These are phyloP conservation scores for Panagrolaimus sp. DNA, from an alignment of 1,140 invertebrate species.

Conservation along the genomic window DNA sequence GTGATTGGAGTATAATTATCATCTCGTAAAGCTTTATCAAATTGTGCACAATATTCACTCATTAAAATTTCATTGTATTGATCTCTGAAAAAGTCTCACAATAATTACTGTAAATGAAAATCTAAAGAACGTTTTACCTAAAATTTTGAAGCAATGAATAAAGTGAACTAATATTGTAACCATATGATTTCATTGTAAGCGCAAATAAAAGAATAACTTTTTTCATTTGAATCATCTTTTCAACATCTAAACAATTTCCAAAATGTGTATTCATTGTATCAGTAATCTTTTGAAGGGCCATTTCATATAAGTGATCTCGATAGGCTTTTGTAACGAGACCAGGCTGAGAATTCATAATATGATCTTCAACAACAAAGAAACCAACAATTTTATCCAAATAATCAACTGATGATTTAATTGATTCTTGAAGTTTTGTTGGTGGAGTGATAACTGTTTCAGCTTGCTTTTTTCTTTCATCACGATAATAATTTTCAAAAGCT, in stretches of 20 bases:
- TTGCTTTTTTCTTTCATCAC: conserved; percentile 86
- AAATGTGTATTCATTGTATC: conserved; percentile 78
- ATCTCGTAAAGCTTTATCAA: conserved; percentile 84
- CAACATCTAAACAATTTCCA: conserved; percentile 84
- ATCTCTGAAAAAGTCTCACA: conserved; percentile 68
- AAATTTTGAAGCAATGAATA: conserved; percentile 86
- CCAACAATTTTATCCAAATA: conserved; percentile 77
- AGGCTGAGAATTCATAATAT: conserved; percentile 86
- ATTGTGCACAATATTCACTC: conserved; percentile 88
- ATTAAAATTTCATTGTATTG: conserved; percentile 95
- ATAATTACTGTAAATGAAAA: too few species aligned
- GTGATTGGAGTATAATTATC: conserved; percentile 88
- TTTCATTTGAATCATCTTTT: conserved; percentile 86
- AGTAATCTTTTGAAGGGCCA: conserved; percentile 78
- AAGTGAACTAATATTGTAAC: conserved; percentile 80
- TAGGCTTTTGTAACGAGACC: conserved; percentile 83
- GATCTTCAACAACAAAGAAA: conserved; percentile 97
- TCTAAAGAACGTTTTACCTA: too few species aligned
- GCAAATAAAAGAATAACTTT: conserved; percentile 92
- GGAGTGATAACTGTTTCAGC: conserved; percentile 82
- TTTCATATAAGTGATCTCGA: conserved; percentile 87
- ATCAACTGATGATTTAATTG: conserved; percentile 76
- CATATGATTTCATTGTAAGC: conserved; percentile 85
- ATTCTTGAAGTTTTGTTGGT: conserved; percentile 78
- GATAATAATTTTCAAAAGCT: conserved; percentile 88